Base-by-base conservation (phyloP, 2,113 vertebrate genomes). In the Fulica atra region DNA sequence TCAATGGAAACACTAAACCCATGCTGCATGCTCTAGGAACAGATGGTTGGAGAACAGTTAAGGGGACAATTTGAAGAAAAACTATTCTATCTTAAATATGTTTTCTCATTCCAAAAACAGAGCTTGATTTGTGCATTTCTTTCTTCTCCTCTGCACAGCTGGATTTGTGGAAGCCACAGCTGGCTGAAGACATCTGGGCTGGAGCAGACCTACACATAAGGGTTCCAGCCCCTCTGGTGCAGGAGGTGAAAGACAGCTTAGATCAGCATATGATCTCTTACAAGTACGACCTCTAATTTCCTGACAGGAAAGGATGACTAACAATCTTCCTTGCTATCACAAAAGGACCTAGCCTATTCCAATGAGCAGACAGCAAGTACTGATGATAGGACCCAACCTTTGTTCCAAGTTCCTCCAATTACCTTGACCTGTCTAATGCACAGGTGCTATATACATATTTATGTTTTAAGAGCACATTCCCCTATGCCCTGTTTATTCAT, bases 121-220 rank as follows among this genome's bases (percentile, higher is more conserved):
- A 81, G 80, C 38, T 69, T 72, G 50, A 95, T 92, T 35, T 46
- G 6, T 84, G 42, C 28, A 81, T 93, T 95, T 44, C 38, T 94
- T 95, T 74, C 70, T 88, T 54, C 17, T 81, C 57, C 15, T 81
- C 57, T 93, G 64, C 57, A 54, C 56, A 97, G 92, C 65, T 94
- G 50, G 96, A 94, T 80, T 91, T 95, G 21, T 95, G 96, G 94
- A 92, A 89, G 64, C 82, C 90, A 15, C 40, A 85, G 46, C 24
- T 92, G 81, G 85, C 89, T 56, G 90, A 96, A 91, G 89, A 94
- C 13, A 96, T 95, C 57, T 15, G 17, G 44, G 36, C 64, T 95
- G 87, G 71, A 48, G 42, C 81, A 81, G 82, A 93, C 12, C 68
- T 97, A 28, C 71, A 68, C 42, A 15, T 92, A 42, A 93, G 90